Percentiles rank a stretch among this genome's conserved stretches.
phyloP scores from a whole-genome alignment of 2,888 invertebrate genomes.

The Dryomyza anilis region DNA sequence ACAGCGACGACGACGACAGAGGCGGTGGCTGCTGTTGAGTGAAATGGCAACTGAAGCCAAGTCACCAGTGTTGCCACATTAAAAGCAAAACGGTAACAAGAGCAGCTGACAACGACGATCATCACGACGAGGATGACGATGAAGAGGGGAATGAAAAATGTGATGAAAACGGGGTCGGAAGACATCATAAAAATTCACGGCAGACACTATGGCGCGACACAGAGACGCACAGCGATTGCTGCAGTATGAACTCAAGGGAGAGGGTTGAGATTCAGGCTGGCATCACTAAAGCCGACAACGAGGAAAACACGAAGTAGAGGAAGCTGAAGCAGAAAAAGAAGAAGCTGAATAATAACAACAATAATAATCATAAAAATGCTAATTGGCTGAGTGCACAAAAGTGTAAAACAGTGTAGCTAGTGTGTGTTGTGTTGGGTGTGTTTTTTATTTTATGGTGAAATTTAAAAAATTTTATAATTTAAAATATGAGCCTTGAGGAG shows the following conservation, averaged over 20 bases:
- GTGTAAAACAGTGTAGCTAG: background rate
- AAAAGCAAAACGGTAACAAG: background rate
- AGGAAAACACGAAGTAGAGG: background rate
- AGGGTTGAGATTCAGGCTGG: no score
- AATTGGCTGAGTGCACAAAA: background rate
- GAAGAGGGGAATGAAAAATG: background rate
- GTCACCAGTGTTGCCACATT: background rate
- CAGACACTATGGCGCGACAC: slow-evolving; percentile 25
- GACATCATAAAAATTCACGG: slow-evolving; percentile 16
- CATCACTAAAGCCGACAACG: no score
- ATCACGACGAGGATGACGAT: background rate
- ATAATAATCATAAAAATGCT: background rate
- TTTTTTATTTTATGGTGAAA: no score
- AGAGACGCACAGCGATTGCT: background rate
- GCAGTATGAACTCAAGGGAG: background rate
- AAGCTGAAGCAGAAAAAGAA: background rate
- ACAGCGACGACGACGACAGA: background rate
- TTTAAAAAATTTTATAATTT: no score
- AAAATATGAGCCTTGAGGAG: no score
- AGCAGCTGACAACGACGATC: background rate
- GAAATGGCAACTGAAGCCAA: no score
- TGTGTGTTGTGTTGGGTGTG: no score
- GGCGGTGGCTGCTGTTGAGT: no score
- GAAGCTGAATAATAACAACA: background rate
- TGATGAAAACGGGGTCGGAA: slow-evolving; percentile 1